Evolutionary conservation across 2,888 invertebrate species (phyloP).

Genomic region (Yponomeuta plumbellus): DNA sequence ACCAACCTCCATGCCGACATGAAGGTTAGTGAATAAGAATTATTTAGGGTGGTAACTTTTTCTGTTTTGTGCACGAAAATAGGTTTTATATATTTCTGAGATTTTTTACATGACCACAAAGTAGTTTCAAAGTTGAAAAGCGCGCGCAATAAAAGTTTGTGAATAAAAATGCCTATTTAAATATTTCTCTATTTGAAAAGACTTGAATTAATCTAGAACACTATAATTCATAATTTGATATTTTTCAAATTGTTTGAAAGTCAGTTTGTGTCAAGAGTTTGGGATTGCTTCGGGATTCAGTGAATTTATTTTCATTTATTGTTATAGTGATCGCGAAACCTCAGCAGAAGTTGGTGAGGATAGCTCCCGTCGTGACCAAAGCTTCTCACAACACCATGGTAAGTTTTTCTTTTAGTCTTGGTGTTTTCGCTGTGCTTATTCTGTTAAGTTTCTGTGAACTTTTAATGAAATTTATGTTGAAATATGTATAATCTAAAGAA

Average conservation of each 20-base stretch:
- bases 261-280: constrained; percentile 17
- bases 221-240: constrained; percentile 17
- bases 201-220: constrained; percentile 23
- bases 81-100: no score
- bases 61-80: background rate
- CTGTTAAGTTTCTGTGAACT: background rate
- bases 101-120: background rate
- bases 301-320: constrained; percentile 15
- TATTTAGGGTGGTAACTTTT: background rate
- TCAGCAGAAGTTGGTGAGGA: constrained; percentile 55
- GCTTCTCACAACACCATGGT: constrained; percentile 36
- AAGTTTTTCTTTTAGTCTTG: constrained; percentile 27
- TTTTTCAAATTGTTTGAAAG: constrained; percentile 21
- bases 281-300: background rate
- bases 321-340: constrained; percentile 37
- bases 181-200: constrained; percentile 26
- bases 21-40: no score
- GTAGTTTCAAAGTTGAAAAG: background rate
- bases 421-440: no score
- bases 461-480: background rate
- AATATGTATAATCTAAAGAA: background rate
- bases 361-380: constrained; percentile 50
- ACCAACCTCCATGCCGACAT: no score
- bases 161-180: constrained; percentile 17
- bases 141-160: background rate